phyloP scores from a whole-genome alignment of 2,888 invertebrate species.

The Cheilosia variabilis region DNA sequence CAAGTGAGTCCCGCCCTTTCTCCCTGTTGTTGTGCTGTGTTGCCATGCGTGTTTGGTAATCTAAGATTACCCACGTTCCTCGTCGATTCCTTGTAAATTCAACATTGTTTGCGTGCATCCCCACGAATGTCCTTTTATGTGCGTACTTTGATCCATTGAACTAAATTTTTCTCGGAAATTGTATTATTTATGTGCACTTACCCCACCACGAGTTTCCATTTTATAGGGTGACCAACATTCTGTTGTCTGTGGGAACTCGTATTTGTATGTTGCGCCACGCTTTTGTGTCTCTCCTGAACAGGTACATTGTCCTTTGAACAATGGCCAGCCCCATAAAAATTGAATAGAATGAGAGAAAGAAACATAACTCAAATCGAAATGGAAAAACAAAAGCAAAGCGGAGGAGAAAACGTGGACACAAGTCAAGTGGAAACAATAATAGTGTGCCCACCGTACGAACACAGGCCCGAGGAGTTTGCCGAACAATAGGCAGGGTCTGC shows the following conservation, averaged over 20 bases:
- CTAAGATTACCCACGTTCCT: slow-evolving; percentile 62
- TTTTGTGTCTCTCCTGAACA: slow-evolving; percentile 39
- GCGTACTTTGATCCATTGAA: slow-evolving; percentile 54
- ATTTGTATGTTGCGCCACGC: slow-evolving; percentile 58
- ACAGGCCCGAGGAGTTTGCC: not conserved
- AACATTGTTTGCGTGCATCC: slow-evolving; percentile 64
- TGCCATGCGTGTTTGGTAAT: slow-evolving; percentile 57
- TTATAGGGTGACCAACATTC: slow-evolving; percentile 33
- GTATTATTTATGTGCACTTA: slow-evolving; percentile 62
- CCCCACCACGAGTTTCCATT: slow-evolving; percentile 4
- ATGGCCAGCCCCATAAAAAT: slow-evolving; percentile 47
- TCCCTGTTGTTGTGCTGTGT: slow-evolving; percentile 9
- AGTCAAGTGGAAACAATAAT: slow-evolving; percentile 75
- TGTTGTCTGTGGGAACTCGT: slow-evolving; percentile 54
- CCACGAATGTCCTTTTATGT: slow-evolving; percentile 65
- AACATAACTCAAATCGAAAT: slow-evolving; percentile 55
- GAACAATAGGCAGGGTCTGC: slow-evolving; percentile 46
- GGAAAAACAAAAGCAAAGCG: slow-evolving; percentile 37
- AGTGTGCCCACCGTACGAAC: slow-evolving; percentile 36
- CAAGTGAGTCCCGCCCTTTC: slow-evolving; percentile 32
- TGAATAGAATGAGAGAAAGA: slow-evolving; percentile 26
- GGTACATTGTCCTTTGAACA: slow-evolving; percentile 67
- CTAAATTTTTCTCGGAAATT: slow-evolving; percentile 61
- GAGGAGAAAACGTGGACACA: slow-evolving; percentile 59
- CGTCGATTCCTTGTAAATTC: slow-evolving; percentile 50